Base-by-base conservation (phyloP, 2,113 vertebrate genomes). In the Cygnus atratus region DNA sequence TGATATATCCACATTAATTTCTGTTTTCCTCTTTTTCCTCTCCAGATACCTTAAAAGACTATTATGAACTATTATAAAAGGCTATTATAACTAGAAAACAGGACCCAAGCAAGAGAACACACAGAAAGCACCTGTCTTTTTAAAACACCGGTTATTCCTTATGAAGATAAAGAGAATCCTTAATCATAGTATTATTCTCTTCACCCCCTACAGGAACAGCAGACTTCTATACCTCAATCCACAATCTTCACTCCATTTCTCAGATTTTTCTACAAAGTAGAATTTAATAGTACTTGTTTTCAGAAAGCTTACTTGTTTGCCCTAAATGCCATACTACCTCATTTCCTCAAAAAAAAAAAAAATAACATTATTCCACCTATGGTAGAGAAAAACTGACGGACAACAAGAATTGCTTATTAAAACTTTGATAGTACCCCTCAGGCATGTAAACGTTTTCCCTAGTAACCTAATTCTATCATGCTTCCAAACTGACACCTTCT, bases 351-450 rank as follows among this genome's bases (percentile, higher is more conserved):
- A 66, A 66, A 50, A 71, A 24, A 0, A 1, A 13, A 55, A 55
- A 54, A 54, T 29, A 52, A 75, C 4, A 9, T 2, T 62, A 8
- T 75, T 55, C 41, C 50, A 68, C 26, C 55, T 31, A 24, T 3
- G 48, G 3, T 50, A 59, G 3, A 6, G 28, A 79, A 88, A 94
- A 94, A 43, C 5, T 52, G 19, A 67, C 4, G 3, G 22, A 39
- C 9, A 59, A 37, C 29, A 65, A n/a, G 8, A 83, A 5, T 19
- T 75, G 15, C 35, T 37, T 41, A 11, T 37, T 71, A 88, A 61
- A 75, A 79, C 46, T 16, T 6, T 79, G 20, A 67, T 20, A 79
- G 52, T 35, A 48, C 0, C 13, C 9, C 7, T 11, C 0, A 0
- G 9, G 9, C 39, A 85, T 57, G 35, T 22, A 41, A 20, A 44